phyloP scores from a whole-genome alignment of 2,113 vertebrate species.

The Centropus bengalensis region DNA sequence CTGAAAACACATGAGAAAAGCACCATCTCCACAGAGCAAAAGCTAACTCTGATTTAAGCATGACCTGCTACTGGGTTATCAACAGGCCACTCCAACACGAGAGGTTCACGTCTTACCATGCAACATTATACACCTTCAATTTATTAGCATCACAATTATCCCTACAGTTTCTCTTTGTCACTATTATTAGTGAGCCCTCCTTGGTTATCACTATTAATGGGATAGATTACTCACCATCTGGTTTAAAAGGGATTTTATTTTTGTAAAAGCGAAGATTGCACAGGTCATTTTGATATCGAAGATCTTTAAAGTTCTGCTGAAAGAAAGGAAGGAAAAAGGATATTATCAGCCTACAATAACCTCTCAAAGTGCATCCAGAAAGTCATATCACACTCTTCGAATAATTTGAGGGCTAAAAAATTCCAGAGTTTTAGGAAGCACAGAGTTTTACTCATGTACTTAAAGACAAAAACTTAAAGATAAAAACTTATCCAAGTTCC shows the following conservation, averaged over 20 bases:
- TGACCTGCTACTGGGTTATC: neutral
- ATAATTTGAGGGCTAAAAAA: neutral
- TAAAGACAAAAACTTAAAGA: neutral
- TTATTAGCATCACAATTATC: neutral
- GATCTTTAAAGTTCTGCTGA: conserved; percentile 91
- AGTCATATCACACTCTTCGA: neutral
- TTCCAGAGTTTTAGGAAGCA: neutral
- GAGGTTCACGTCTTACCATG: neutral
- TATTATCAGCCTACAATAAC: conserved; percentile 10
- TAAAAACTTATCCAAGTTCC: neutral
- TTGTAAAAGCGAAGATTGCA: conserved; percentile 97
- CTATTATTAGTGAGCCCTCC: neutral
- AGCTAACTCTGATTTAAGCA: neutral
- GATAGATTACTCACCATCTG: conserved; percentile 86
- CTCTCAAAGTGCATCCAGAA: neutral
- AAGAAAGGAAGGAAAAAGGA: conserved; percentile 60
- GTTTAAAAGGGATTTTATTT: conserved; percentile 96
- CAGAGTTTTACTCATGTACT: neutral
- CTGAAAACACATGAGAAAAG: neutral
- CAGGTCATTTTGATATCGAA: conserved; percentile 89
- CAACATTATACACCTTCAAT: neutral
- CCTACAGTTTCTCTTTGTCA: neutral
- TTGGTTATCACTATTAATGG: neutral
- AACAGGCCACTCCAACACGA: neutral
- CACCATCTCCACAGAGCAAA: neutral